phyloP scores from a whole-genome alignment of 2,888 invertebrate species.

The Brachypterus glaber region DNA sequence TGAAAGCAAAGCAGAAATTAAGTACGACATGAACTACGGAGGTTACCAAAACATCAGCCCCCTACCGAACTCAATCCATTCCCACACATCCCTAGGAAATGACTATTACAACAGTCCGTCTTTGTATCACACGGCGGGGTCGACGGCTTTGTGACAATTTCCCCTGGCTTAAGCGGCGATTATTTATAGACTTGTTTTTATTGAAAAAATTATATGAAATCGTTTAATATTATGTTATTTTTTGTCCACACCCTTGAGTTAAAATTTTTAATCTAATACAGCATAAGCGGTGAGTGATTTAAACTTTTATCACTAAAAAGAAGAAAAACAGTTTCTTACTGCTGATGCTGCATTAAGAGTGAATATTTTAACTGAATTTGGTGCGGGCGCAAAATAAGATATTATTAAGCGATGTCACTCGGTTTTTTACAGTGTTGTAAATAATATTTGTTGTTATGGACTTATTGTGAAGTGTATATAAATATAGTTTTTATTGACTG shows the following conservation, averaged over 20 bases:
- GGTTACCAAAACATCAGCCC: slow-evolving; percentile 55
- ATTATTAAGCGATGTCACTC: no score
- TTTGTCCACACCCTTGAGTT: no score
- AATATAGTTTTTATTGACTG: no score
- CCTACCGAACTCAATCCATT: slow-evolving; percentile 51
- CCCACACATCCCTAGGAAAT: slow-evolving; percentile 46
- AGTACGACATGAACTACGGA: slow-evolving; percentile 73
- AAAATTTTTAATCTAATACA: no score
- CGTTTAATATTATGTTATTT: no score
- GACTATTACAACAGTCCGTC: slow-evolving; percentile 80
- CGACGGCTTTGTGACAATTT: slow-evolving; percentile 88
- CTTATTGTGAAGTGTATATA: slow-evolving; percentile 7
- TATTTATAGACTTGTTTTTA: slow-evolving; percentile 12
- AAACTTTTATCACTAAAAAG: no score
- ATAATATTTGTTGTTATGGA: slow-evolving; percentile 4
- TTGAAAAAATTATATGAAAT: slow-evolving; percentile 10
- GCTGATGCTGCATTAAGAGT: no score
- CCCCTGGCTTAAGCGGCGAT: slow-evolving; percentile 64
- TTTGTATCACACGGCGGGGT: slow-evolving; percentile 63
- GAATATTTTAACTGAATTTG: no score
- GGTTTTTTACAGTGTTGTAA: slow-evolving; percentile 9
- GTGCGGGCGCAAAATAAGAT: no score
- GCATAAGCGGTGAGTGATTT: no score
- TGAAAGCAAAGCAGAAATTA: slow-evolving; percentile 80
- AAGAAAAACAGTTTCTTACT: no score